Percentiles rank a stretch among this genome's conserved stretches.
Evolutionary conservation across 2,113 vertebrate genomes (phyloP).

Genomic region (Microtus ochrogaster): DNA sequence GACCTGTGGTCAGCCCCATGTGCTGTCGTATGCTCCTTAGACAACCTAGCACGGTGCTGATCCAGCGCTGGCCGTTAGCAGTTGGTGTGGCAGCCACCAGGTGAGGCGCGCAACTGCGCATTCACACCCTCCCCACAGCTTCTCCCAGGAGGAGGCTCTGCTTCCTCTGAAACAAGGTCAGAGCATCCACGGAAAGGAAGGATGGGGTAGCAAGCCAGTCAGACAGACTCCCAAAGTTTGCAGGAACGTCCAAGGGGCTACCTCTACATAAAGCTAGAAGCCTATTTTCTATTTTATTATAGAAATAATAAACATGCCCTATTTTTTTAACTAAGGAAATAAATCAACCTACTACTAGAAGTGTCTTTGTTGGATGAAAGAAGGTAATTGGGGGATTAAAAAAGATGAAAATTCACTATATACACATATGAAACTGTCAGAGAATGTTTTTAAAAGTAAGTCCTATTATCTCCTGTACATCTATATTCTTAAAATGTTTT

Average conservation of each 20-base stretch:
- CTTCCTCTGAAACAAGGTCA: slow-evolving; percentile 34
- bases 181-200: slow-evolving; percentile 22
- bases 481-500: background rate
- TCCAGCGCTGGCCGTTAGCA: background rate
- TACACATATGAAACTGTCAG: background rate
- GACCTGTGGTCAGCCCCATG: background rate
- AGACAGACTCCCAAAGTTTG: background rate
- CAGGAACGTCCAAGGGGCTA: background rate
- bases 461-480: background rate
- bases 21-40: background rate
- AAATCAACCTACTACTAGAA: background rate
- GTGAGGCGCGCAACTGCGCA: background rate
- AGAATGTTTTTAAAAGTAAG: background rate
- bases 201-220: background rate
- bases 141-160: background rate
- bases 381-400: background rate
- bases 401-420: background rate
- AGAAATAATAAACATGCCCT: slow-evolving; percentile 24
- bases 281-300: slow-evolving; percentile 15
- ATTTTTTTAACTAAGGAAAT: background rate
- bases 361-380: background rate
- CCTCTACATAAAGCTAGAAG: background rate
- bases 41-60: too few relatives aligned
- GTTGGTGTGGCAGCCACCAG: background rate
- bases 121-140: background rate